A percentile compares a stretch with the other conserved stretches of the same genome.
Conservation (phyloP, 2,113 vertebrate species). For the Malurus cyaneus region DNA sequence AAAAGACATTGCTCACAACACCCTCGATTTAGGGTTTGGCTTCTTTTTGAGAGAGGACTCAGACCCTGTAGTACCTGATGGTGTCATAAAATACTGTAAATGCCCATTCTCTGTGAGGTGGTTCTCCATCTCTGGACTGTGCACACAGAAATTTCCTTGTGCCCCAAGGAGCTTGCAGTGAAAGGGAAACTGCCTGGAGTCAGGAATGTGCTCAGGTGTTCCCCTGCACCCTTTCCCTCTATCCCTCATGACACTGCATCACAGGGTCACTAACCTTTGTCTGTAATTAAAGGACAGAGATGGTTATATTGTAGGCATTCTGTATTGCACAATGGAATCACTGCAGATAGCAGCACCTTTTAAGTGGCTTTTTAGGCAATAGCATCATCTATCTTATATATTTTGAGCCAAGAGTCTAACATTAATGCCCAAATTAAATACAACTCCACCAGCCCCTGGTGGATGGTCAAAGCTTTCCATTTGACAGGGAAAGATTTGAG, state of each 20-base stretch:
- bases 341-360: background rate
- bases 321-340: background rate
- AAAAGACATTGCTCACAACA: background rate
- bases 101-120: rapidly evolving
- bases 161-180: background rate
- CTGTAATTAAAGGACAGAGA: background rate
- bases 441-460: background rate
- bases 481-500: background rate
- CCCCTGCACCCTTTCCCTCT: background rate
- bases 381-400: background rate
- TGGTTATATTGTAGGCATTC: rapidly evolving
- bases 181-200: background rate
- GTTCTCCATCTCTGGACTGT: background rate
- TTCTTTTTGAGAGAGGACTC: background rate
- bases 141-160: background rate
- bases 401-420: background rate
- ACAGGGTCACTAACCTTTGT: background rate
- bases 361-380: background rate
- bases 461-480: background rate
- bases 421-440: background rate
- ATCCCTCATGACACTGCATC: background rate
- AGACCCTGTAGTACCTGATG: background rate
- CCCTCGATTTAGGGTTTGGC: background rate
- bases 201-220: background rate
- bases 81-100: background rate